Percentiles rank a stretch among this genome's conserved stretches.
Evolutionary conservation across 1,140 invertebrate genomes (phyloP).

Genomic region (Drosophila azteca): DNA sequence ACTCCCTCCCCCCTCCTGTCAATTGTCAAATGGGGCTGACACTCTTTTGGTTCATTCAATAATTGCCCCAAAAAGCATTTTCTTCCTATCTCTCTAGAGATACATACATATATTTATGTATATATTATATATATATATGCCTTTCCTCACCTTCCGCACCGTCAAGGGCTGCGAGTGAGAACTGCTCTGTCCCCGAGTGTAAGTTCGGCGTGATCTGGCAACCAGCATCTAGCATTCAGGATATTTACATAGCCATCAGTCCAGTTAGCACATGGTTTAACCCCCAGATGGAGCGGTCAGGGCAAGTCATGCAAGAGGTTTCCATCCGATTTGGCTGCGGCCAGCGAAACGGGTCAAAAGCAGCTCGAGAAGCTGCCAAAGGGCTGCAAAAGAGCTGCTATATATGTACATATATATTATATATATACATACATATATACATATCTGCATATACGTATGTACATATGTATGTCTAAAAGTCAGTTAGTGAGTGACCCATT

Average conservation of each 20-base stretch:
- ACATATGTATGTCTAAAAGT: neutral
- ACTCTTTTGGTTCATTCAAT: constrained; percentile 13
- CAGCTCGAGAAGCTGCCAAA: constrained; percentile 1
- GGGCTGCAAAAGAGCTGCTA: constrained; percentile 3
- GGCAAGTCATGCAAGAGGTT: too few relatives aligned
- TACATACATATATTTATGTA: neutral
- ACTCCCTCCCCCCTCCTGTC: neutral
- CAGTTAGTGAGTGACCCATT: constrained; percentile 33
- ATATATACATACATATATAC: too few relatives aligned
- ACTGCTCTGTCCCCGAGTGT: too few relatives aligned
- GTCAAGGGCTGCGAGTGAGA: neutral
- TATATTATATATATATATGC: too few relatives aligned
- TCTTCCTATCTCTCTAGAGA: neutral
- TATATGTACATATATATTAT: too few relatives aligned
- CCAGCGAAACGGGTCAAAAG: neutral
- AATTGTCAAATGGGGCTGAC: constrained; percentile 31
- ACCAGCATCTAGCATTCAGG: neutral
- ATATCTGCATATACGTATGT: neutral
- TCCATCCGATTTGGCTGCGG: neutral
- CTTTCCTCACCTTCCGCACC: constrained; percentile 22
- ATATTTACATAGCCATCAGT: constrained; percentile 48
- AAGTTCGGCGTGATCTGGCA: too few relatives aligned
- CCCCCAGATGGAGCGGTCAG: constrained; percentile 6
- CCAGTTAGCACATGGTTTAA: constrained; percentile 42
- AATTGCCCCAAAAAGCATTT: constrained; percentile 38